These are phyloP conservation scores for Amphipoea oculea DNA, from an alignment of 2,888 invertebrate genomes.

Conservation along the genomic window DNA sequence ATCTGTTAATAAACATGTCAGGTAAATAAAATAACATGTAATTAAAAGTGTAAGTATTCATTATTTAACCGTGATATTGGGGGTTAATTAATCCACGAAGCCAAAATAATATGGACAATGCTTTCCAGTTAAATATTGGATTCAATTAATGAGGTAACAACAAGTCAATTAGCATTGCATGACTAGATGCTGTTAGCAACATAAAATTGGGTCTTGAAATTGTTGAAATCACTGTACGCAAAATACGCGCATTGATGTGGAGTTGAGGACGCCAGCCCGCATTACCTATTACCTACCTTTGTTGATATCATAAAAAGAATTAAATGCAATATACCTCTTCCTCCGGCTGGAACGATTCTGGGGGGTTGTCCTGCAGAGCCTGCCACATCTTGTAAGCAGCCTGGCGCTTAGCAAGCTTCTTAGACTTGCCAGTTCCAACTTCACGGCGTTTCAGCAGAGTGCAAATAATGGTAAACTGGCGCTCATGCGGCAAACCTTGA, in stretches of 20 bases:
- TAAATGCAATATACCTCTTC: constrained; percentile 90
- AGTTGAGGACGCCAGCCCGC: too few relatives aligned
- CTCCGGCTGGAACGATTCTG: constrained; percentile 92
- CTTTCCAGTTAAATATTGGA: background rate
- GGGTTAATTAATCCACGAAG: background rate
- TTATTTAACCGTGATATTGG: background rate
- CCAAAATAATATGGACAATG: background rate
- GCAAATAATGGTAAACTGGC: constrained; percentile 98
- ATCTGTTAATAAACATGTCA: constrained; percentile 61
- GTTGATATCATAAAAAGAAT: background rate
- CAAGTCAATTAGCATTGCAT: background rate
- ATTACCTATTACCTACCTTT: background rate
- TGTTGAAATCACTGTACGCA: background rate
- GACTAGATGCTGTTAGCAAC: background rate
- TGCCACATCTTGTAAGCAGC: constrained; percentile 99
- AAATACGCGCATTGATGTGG: too few relatives aligned
- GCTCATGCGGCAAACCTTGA: constrained; percentile 96
- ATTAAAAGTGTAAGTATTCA: constrained; percentile 10
- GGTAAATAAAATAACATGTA: constrained; percentile 27
- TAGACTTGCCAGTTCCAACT: constrained; percentile 97
- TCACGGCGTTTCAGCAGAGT: constrained; percentile 96
- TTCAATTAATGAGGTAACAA: background rate
- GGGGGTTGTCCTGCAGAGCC: constrained; percentile 94
- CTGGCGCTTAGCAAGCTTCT: constrained; percentile 98
- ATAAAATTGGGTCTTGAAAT: background rate